phyloP scores from a whole-genome alignment of 2,797 vertebrate species.

The Pseudopleuronectes americanus region DNA sequence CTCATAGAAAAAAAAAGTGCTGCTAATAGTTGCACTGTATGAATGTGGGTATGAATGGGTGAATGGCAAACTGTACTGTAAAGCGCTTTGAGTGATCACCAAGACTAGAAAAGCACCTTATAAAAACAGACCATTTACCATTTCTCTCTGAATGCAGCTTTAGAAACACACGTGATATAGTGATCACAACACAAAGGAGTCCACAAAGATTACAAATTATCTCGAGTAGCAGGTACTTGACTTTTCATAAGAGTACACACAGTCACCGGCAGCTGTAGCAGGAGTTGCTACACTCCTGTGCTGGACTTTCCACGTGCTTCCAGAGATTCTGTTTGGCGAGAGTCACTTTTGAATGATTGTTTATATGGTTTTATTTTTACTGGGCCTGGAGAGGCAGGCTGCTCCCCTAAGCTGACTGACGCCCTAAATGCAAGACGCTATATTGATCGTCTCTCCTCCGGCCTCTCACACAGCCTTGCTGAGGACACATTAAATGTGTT shows the following conservation, averaged over 20 bases:
- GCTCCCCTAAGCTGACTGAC: slow-evolving; percentile 70
- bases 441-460: slow-evolving; percentile 79
- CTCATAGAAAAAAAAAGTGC: too few relatives aligned
- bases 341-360: slow-evolving; percentile 51
- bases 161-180: neutral
- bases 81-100: too few relatives aligned
- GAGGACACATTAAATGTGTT: slow-evolving; percentile 80
- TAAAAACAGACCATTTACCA: too few relatives aligned
- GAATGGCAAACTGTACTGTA: too few relatives aligned
- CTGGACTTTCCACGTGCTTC: slow-evolving; percentile 25
- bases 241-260: slow-evolving; percentile 3
- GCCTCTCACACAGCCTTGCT: slow-evolving; percentile 70
- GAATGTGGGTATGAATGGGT: too few relatives aligned
- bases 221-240: neutral
- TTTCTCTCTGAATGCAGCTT: too few relatives aligned
- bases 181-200: slow-evolving; percentile 1
- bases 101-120: too few relatives aligned
- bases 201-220: slow-evolving; percentile 14
- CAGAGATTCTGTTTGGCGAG: slow-evolving; percentile 31
- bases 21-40: too few relatives aligned
- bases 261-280: slow-evolving; percentile 18
- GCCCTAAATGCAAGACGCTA: slow-evolving; percentile 64
- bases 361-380: slow-evolving; percentile 62
- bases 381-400: slow-evolving; percentile 54
- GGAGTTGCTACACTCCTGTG: slow-evolving; percentile 5